A percentile compares a stretch with the other conserved stretches of the same genome.
These are phyloP conservation scores for Bombus confusus DNA, from an alignment of 1,140 invertebrate species.

Conservation along the genomic window DNA sequence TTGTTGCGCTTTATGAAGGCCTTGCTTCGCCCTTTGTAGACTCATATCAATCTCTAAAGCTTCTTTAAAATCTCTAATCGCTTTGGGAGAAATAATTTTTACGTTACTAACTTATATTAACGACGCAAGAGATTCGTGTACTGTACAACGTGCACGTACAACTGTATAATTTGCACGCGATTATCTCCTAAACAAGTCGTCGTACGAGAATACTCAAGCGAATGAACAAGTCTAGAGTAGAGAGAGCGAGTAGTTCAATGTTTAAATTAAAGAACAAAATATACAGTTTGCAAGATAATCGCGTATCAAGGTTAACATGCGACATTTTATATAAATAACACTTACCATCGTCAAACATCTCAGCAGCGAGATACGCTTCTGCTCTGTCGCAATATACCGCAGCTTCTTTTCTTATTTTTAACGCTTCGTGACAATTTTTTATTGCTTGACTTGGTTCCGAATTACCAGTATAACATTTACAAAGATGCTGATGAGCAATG, in stretches of 20 bases:
- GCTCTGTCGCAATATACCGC: conserved; percentile 94
- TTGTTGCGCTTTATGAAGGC: conserved; percentile 94
- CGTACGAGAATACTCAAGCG: not conserved
- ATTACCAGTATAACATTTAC: conserved; percentile 86
- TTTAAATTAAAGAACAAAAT: not conserved
- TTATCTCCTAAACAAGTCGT: not conserved
- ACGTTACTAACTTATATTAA: not conserved
- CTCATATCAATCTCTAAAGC: conserved; percentile 93
- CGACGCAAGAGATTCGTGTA: not conserved
- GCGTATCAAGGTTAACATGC: not conserved
- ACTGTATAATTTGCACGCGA: not conserved
- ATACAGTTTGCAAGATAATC: not conserved
- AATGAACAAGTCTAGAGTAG: not conserved
- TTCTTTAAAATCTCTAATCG: conserved; percentile 92
- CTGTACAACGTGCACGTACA: not conserved
- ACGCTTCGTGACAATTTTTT: conserved; percentile 89
- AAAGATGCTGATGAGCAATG: conserved; percentile 88
- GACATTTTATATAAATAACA: conserved; percentile 10
- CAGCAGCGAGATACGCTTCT: conserved; percentile 94
- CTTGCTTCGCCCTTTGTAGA: conserved; percentile 93
- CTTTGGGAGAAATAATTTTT: conserved; percentile 81
- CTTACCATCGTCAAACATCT: conserved; percentile 96
- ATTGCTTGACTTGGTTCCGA: conserved; percentile 85
- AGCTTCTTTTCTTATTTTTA: conserved; percentile 90
- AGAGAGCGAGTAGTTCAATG: too few relatives aligned